These are phyloP conservation scores for Cephus spinipes DNA, from an alignment of 2,888 invertebrate genomes.

Conservation along the genomic window DNA sequence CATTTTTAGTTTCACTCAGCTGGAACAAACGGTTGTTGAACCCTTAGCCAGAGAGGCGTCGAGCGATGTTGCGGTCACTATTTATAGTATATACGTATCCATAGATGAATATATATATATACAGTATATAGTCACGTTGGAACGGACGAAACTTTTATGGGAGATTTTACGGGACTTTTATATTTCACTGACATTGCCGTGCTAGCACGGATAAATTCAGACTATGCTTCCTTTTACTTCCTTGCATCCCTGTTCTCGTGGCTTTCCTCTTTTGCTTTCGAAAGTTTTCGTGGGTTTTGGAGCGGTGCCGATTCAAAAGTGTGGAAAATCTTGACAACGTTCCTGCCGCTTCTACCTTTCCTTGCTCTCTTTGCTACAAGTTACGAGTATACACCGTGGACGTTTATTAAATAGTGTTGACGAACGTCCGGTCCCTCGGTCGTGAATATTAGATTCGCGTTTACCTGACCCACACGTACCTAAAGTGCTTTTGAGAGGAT, in stretches of 20 bases:
- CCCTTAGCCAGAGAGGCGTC: no score
- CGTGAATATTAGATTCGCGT: background rate
- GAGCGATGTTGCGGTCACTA: no score
- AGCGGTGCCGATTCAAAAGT: background rate
- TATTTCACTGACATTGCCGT: background rate
- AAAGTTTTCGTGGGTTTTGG: background rate
- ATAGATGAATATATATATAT: no score
- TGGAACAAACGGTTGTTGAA: no score
- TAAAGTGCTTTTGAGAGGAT: background rate
- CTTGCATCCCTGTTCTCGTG: background rate
- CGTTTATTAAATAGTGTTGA: background rate
- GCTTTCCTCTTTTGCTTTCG: background rate
- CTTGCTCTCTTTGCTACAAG: background rate
- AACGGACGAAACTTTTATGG: background rate
- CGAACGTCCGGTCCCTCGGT: background rate
- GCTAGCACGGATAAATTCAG: background rate
- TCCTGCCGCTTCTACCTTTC: background rate
- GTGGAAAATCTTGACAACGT: background rate
- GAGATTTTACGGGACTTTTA: constrained; percentile 6
- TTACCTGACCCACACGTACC: background rate
- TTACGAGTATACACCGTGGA: background rate
- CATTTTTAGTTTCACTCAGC: no score
- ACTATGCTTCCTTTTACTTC: background rate
- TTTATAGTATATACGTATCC: no score
- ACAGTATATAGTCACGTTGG: background rate